Percentiles rank a stretch among this genome's conserved stretches.
Conservation (phyloP, 2,888 invertebrate species). For the Galerucella calmariensis region DNA sequence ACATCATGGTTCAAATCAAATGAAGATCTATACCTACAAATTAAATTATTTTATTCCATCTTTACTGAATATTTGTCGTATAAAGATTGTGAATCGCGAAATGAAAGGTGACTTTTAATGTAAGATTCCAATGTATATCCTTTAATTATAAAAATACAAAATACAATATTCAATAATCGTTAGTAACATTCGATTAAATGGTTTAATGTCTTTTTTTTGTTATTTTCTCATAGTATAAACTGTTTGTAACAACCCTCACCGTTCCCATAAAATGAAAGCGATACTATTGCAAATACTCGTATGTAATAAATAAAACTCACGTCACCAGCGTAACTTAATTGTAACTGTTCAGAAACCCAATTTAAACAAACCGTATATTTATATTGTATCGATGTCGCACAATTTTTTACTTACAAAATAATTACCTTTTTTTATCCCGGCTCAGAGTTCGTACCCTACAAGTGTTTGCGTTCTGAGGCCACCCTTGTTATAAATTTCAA, state of each 20-base stretch:
- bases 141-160: too few relatives aligned
- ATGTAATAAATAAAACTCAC: not conserved
- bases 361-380: constrained; percentile 6
- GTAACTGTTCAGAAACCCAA: not conserved
- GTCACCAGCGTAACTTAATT: not conserved
- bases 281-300: not conserved
- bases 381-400: constrained; percentile 23
- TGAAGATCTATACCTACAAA: too few relatives aligned
- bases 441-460: constrained; percentile 31
- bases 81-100: too few relatives aligned
- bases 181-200: too few relatives aligned
- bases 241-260: not conserved
- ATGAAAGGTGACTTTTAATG: too few relatives aligned
- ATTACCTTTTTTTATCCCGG: constrained; percentile 30
- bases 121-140: too few relatives aligned
- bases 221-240: not conserved
- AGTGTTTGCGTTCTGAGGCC: constrained; percentile 42
- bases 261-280: not conserved
- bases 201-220: too few relatives aligned
- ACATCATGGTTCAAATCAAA: too few relatives aligned
- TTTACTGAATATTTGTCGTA: too few relatives aligned
- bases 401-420: constrained; percentile 26
- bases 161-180: too few relatives aligned
- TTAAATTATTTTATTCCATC: too few relatives aligned
- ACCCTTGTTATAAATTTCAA: constrained; percentile 48